Conservation (phyloP, 2,888 invertebrate species). For the Elysia crispata region DNA sequence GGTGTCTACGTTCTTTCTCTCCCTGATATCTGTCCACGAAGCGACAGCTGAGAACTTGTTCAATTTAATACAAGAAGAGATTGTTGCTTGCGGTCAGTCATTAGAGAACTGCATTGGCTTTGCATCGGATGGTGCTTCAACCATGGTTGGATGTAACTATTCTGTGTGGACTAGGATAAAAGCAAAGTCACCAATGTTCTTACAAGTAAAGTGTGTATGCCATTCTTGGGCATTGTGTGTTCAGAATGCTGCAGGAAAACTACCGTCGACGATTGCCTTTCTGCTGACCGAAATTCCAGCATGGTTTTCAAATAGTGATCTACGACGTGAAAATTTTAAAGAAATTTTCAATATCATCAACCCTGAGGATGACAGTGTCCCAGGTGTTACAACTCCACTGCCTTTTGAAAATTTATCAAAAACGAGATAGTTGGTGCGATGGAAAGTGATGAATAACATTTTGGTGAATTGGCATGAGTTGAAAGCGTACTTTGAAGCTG, state of each 20-base stretch:
- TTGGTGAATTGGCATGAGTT: constrained; percentile 39
- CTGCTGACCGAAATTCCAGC: constrained; percentile 16
- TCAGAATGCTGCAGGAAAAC: constrained; percentile 9
- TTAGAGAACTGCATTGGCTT: constrained; percentile 33
- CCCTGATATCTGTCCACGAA: constrained; percentile 14
- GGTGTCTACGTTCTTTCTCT: not conserved
- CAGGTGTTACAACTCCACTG: not conserved
- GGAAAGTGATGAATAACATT: constrained; percentile 37
- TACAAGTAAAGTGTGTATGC: constrained; percentile 35
- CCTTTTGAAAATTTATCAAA: constrained; percentile 29
- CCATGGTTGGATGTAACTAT: constrained; percentile 23
- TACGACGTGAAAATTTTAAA: not conserved
- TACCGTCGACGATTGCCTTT: constrained; percentile 26
- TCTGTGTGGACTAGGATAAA: constrained; percentile 34
- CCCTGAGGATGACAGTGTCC: not conserved
- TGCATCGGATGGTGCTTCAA: constrained; percentile 24
- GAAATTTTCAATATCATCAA: constrained; percentile 21
- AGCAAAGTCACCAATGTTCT: constrained; percentile 11
- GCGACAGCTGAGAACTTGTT: constrained; percentile 1
- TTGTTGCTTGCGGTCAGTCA: constrained; percentile 5
- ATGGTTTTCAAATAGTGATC: constrained; percentile 21
- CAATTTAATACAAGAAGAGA: constrained; percentile 11
- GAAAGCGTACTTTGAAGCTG: constrained; percentile 18
- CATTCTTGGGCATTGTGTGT: constrained; percentile 29
- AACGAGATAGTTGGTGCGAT: constrained; percentile 28